Evolutionary conservation across 2,797 vertebrate genomes (phyloP).

Genomic region (Apogon hyalosoma): DNA sequence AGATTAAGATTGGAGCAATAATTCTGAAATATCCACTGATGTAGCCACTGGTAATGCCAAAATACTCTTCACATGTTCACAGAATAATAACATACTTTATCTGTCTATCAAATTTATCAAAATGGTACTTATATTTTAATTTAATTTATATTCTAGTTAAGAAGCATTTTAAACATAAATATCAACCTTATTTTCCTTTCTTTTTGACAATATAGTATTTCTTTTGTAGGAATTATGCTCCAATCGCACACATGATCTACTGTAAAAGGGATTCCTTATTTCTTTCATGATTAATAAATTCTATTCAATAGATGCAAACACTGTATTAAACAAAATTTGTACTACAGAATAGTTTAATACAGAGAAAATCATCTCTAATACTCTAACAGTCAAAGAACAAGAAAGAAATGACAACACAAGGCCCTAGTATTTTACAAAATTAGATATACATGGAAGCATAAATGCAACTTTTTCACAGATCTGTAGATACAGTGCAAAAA

Average conservation of each 20-base stretch:
- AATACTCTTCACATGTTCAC: no score
- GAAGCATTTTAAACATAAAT: not conserved
- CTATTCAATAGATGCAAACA: slow-evolving; percentile 54
- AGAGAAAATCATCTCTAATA: slow-evolving; percentile 42
- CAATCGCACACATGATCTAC: slow-evolving; percentile 6
- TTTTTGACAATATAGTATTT: not conserved
- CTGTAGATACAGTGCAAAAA: slow-evolving; percentile 77
- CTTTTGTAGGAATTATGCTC: not conserved
- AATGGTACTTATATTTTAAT: no score
- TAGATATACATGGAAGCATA: slow-evolving; percentile 49
- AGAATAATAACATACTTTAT: no score
- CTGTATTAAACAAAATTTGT: slow-evolving; percentile 44
- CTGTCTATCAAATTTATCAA: no score
- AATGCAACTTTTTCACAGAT: slow-evolving; percentile 75
- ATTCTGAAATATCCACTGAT: no score
- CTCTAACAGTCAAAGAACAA: slow-evolving; percentile 37
- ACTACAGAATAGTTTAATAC: slow-evolving; percentile 50
- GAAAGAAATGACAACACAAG: slow-evolving; percentile 39
- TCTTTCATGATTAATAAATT: slow-evolving; percentile 21
- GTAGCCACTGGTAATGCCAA: no score
- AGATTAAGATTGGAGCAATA: no score
- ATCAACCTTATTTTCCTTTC: not conserved
- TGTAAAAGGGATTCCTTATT: slow-evolving; percentile 29
- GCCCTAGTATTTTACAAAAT: slow-evolving; percentile 42
- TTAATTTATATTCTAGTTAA: no score